Percentiles rank a stretch among this genome's conserved stretches.
These are phyloP conservation scores for Hydriomena furcata DNA, from an alignment of 2,888 invertebrate genomes.

Conservation along the genomic window DNA sequence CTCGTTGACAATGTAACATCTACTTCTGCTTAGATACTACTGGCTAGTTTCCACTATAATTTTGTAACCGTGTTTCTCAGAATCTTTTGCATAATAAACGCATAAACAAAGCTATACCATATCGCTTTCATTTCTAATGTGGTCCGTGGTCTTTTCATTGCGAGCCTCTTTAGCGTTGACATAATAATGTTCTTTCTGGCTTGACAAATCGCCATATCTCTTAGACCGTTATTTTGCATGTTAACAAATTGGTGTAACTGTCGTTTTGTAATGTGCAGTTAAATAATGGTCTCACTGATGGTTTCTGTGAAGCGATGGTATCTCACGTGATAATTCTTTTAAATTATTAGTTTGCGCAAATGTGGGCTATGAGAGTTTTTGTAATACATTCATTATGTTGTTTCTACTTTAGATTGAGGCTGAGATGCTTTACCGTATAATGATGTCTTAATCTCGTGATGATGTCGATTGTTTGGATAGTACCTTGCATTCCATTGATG, in stretches of 20 bases:
- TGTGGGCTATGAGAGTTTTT: conserved; percentile 19
- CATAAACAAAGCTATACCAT: conserved; percentile 20
- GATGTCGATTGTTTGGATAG: conserved; percentile 5
- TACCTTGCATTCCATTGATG: neutral
- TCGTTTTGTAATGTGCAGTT: conserved; percentile 29
- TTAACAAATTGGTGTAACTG: conserved; percentile 48
- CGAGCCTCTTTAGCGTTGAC: conserved; percentile 46
- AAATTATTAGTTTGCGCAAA: conserved; percentile 22
- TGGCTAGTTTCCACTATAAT: neutral
- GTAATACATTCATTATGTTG: conserved; percentile 13
- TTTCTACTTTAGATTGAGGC: conserved; percentile 13
- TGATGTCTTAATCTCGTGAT: conserved; percentile 6
- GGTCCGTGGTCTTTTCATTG: conserved; percentile 14
- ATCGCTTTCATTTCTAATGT: conserved; percentile 17
- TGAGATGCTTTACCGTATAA: conserved; percentile 7
- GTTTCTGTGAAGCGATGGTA: conserved; percentile 25
- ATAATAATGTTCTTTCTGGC: conserved; percentile 54
- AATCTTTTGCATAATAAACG: conserved; percentile 9
- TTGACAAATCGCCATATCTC: conserved; percentile 49
- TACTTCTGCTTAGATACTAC: no score
- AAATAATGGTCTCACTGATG: conserved; percentile 21
- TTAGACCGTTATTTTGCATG: conserved; percentile 49
- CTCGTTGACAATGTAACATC: no score
- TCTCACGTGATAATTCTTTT: conserved; percentile 25
- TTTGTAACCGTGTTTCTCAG: neutral